A percentile compares a stretch with the other conserved stretches of the same genome.
These are phyloP conservation scores for Prochilodus magdalenae DNA, from an alignment of 2,113 vertebrate species.

Conservation along the genomic window DNA sequence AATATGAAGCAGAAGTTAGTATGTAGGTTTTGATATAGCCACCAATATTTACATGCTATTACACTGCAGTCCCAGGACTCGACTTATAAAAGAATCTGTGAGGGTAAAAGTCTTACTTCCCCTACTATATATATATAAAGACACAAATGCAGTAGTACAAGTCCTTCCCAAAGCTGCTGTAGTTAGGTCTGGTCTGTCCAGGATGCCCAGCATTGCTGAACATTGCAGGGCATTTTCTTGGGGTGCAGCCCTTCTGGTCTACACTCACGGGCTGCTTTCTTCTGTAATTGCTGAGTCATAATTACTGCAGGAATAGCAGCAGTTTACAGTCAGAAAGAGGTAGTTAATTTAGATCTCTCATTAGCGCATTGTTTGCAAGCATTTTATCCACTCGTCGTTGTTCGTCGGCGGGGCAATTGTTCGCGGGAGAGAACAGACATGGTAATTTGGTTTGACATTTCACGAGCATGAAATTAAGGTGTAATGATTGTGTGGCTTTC, in stretches of 20 bases:
- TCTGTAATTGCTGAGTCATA: conserved; percentile 38
- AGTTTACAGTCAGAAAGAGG: conserved; percentile 32
- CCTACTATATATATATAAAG: too few species aligned
- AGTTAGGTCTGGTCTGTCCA: not conserved
- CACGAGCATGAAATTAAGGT: conserved; percentile 41
- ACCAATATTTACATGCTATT: too few species aligned
- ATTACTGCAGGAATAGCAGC: conserved; percentile 41
- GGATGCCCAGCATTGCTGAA: not conserved
- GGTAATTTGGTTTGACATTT: conserved; percentile 55
- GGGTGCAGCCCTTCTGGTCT: not conserved
- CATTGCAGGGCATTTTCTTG: not conserved
- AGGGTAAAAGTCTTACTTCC: too few species aligned
- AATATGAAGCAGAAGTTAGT: too few species aligned
- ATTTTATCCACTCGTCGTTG: not conserved
- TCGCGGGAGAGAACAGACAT: conserved; percentile 23
- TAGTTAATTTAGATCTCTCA: conserved; percentile 37
- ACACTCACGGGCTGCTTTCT: conserved; percentile 17
- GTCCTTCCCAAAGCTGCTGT: not conserved
- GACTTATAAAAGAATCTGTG: too few species aligned
- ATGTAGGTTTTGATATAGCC: too few species aligned
- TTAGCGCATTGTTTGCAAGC: conserved; percentile 28
- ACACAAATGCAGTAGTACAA: not conserved
- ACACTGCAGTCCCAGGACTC: too few species aligned
- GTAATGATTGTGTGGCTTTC: conserved; percentile 40
- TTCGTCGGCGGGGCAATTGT: conserved; percentile 30